A percentile compares a stretch with the other conserved stretches of the same genome.
These are phyloP conservation scores for Zaprionus tsacasi DNA, from an alignment of 1,140 invertebrate genomes.

Conservation along the genomic window DNA sequence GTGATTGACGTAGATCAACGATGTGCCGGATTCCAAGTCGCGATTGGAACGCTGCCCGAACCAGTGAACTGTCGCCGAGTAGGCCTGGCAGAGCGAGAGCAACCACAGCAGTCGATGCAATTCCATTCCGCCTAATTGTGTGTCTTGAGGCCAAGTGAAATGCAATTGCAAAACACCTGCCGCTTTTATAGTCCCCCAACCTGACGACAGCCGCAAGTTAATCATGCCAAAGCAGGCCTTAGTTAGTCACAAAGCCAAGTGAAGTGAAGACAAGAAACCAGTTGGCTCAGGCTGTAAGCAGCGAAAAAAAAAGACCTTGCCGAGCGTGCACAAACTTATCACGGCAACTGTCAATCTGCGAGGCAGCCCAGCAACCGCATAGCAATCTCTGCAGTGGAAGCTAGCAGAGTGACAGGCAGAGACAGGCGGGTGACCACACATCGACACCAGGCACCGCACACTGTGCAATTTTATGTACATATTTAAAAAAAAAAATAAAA, in stretches of 20 bases:
- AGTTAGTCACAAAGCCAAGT: slow-evolving; percentile 18
- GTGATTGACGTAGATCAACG: not conserved
- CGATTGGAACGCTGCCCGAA: too few relatives aligned
- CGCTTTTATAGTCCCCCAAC: slow-evolving; percentile 31
- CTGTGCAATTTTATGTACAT: slow-evolving; percentile 50
- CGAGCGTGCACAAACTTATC: slow-evolving; percentile 36
- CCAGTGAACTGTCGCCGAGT: not conserved
- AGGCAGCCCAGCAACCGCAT: slow-evolving; percentile 31
- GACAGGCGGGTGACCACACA: slow-evolving; percentile 14
- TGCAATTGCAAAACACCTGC: not conserved
- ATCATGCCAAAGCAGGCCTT: slow-evolving; percentile 20
- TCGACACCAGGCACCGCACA: slow-evolving; percentile 44
- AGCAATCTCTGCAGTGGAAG: slow-evolving; percentile 3
- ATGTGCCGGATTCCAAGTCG: not conserved
- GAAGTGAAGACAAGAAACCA: slow-evolving; percentile 12
- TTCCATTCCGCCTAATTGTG: slow-evolving; percentile 21
- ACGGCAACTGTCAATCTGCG: slow-evolving; percentile 59
- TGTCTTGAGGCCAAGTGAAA: slow-evolving; percentile 3
- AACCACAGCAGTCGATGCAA: not conserved
- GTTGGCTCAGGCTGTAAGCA: too few relatives aligned
- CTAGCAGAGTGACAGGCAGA: too few relatives aligned
- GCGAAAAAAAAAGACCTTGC: not conserved
- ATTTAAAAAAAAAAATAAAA: slow-evolving; percentile 40
- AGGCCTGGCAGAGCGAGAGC: not conserved
- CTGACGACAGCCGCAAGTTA: not conserved